A percentile compares a stretch with the other conserved stretches of the same genome.
Conservation (phyloP, 2,797 vertebrate species). For the Podarcis siculus region DNA sequence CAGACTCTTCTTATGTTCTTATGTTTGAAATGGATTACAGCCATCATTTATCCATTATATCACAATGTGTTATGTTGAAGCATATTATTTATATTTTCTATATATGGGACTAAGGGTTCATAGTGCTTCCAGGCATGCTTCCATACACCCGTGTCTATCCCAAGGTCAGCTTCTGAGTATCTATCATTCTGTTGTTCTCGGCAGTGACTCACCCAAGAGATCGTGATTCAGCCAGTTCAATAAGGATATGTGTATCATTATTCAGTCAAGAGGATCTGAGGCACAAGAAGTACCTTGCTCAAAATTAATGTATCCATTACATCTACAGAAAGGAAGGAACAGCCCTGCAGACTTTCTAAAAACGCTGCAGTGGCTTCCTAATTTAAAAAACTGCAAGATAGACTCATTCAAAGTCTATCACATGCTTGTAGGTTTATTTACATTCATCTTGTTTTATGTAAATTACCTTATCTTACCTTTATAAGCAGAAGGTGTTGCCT, state of each 20-base stretch:
- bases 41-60: background rate
- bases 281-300: conserved; percentile 32
- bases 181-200: background rate
- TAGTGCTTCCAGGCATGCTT: background rate
- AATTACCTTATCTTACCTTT: background rate
- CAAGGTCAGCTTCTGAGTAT: conserved; percentile 9
- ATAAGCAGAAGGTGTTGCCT: background rate
- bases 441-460: background rate
- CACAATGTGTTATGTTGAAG: background rate
- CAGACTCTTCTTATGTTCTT: too few relatives aligned
- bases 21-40: background rate
- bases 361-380: background rate
- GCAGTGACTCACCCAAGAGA: background rate
- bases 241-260: conserved; percentile 10
- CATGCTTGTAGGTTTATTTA: background rate
- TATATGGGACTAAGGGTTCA: accelerated
- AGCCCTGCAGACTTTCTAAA: background rate
- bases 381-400: background rate
- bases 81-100: background rate
- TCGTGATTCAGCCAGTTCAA: background rate
- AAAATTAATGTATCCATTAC: conserved; percentile 22
- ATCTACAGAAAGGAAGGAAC: background rate
- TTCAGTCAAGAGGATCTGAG: conserved; percentile 6
- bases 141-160: background rate
- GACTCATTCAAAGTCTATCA: background rate